These are phyloP conservation scores for Phoxinus phoxinus DNA, from an alignment of 2,113 vertebrate species.

Conservation along the genomic window DNA sequence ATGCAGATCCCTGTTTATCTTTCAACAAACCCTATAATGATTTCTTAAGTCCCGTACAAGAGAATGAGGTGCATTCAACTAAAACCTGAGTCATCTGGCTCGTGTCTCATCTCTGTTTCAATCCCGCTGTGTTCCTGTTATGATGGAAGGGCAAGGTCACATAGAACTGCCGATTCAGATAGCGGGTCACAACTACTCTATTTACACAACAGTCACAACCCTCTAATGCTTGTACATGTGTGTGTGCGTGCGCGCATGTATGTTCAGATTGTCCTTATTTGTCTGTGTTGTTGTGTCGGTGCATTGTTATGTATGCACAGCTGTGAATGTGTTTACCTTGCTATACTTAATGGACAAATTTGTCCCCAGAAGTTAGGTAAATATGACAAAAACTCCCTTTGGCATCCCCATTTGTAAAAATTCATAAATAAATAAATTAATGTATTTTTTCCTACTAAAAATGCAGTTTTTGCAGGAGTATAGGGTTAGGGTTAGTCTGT, in stretches of 20 bases:
- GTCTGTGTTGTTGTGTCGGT: neutral
- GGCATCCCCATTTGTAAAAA: neutral
- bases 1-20: slow-evolving; percentile 20
- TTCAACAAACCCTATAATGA: slow-evolving; percentile 11
- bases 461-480: neutral
- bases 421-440: neutral
- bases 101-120: slow-evolving; percentile 52
- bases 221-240: neutral
- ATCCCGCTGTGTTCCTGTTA: slow-evolving; percentile 57
- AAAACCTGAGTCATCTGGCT: slow-evolving; percentile 67
- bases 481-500: neutral
- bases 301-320: neutral
- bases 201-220: slow-evolving; percentile 3
- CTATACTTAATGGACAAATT: neutral
- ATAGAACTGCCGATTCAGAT: slow-evolving; percentile 19
- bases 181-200: slow-evolving; percentile 13
- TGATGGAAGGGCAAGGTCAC: slow-evolving; percentile 66
- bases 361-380: neutral
- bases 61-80: slow-evolving; percentile 45
- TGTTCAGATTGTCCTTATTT: slow-evolving; percentile 2
- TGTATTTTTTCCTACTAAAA: neutral
- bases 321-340: slow-evolving; percentile 8
- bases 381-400: slow-evolving; percentile 9
- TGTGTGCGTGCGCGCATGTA: neutral
- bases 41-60: neutral